Evolutionary conservation across 1,140 invertebrate species (phyloP), one percentile per base, ranked within the genome.

Genomic region (Drosophila nikananu): DNA sequence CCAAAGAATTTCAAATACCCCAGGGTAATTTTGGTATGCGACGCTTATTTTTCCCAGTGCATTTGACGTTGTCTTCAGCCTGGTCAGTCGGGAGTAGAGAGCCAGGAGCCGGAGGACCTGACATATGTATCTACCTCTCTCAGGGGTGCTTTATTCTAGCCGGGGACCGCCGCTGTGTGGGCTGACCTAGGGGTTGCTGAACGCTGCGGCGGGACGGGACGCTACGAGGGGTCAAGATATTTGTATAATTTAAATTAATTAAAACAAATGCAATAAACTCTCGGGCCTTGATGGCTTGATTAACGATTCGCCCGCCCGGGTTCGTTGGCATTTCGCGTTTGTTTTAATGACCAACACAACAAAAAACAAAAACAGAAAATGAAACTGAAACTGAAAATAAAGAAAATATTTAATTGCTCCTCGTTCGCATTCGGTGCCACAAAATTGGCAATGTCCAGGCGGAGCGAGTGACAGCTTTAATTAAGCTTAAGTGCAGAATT

Each of bases 161-260:
- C 6, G 46, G 32, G 32, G 13, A 10, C 32, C 23, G 17, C 12
- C 49, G 27, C 23, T 39, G 35, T 41, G 48, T 27, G 61, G 12
- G 35, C 27, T 12, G 32, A 44, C 42, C 35, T 59, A 41, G 71
- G 70, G 71, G 70, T 73, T 41, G 70, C 27, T 70, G 65, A 70
- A 57, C 58, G 35, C 9, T 13, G 23, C 51, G 19, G 30, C 46
- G 46, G 46, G 23, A 49, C 19, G 27, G 17, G 9, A 46, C 54
- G 32, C 32, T 21, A n/a, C 19, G 42, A 35, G 54, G 80, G 57
- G 35, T 77, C 41, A 46, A 57, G 46, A 79, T 62, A 65, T 74
- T 80, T 80, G 66, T 84, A 65, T 79, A 89, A 89, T 89, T 89
- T 90, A 89, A 89, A 89, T 89, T 89, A 89, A 89, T 89, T 89